Evolutionary conservation across 1,140 invertebrate genomes (phyloP), one percentile per base, ranked within the genome.

Genomic region (Ceratitis capitata): DNA sequence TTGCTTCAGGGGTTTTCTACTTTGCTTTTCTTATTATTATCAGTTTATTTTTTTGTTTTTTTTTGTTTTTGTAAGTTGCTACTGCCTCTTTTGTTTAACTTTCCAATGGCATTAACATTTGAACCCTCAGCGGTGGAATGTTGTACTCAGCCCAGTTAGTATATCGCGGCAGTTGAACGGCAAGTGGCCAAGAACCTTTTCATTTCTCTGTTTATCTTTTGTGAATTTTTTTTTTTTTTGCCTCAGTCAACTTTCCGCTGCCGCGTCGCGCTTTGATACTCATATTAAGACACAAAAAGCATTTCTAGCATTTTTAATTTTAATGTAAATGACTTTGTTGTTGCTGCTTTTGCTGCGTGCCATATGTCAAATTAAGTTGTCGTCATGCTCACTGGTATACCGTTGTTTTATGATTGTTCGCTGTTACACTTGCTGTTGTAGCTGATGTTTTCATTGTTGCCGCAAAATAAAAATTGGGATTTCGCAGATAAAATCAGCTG

Each of bases 281-380:
- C 39, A 78, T 78, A 23, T 23, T 26, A 45, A 78, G 23, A 10
- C n/a, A 9, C n/a, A 45, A 45, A 9, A 39, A 19, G 7, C n/a
- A 47, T 16, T 78, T 45, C 3, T 47, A 26, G 35, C 1, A 23
- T 78, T 26, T 19, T 23, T 74, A 7, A 39, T 69, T 32, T 39
- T 69, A 19, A 6, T 69, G 10, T 64, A 16, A n/a, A n/a, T n/a
- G n/a, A n/a, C n/a, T 35, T 47, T 78, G n/a, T 78, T 78, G 35
- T 78, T 78, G n/a, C 26, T 26, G 42, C 1, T 47, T n/a, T n/a
- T 45, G 69, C 39, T 35, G 39, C 69, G 69, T 78, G 69, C 69
- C 69, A 45, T 78, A 78, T 78, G 69, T 78, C 69, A 78, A 78
- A 78, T 78, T 78, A 78, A 78, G 45, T 39, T 78, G 39, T 78